Base-by-base conservation (phyloP, 1,140 invertebrate species). In the Amphibalanus amphitrite region DNA sequence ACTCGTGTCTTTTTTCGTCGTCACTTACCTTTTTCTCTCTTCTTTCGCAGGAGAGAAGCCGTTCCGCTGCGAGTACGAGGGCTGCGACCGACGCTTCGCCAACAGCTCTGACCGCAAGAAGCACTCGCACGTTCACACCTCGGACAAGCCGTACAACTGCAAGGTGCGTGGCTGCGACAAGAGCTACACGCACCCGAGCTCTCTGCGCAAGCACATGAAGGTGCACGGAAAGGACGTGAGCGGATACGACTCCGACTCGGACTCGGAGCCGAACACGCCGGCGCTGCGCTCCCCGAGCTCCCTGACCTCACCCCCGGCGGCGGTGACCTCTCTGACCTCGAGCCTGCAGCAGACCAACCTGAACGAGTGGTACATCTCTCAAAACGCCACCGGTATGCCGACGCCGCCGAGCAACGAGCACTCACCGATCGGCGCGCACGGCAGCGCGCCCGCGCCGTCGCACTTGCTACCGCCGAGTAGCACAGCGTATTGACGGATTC, bases 31-130 rank as follows among this genome's bases (percentile, higher is more conserved):
- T 17, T 6, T 17, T 17, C 17, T 38, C 38, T 38, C 6, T 38
- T 6, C 17, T 38, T 6, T 38, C 38, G 38, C 87, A 98, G 96
- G 97, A 76, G 97, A 99, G 82, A 98, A 98, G 82, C 97, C 97
- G 0, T 99, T 99, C 83, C 94, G 95, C 82, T 99, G 97, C 80
- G 95, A 97, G 80, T 96, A 90, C 81, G 90, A 91, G 72, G 93
- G 94, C 74, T 99, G 97, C 82, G 95, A 98, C 81, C 86, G 95
- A 73, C 84, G 94, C 69, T 99, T 99, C 81, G 97, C 97, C 74
- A 99, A 99, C 84, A 95, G 92, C 75, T 97, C 94, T 71, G 97
- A 99, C 83, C 84, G 97, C 71, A 99, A 99, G 85, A 99, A 99
- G 82, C 97, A 99, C 80, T 95, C 92, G 69, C 96, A 98, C 83